Conservation (phyloP, 2,113 vertebrate species). For the Myotis yumanensis region DNA sequence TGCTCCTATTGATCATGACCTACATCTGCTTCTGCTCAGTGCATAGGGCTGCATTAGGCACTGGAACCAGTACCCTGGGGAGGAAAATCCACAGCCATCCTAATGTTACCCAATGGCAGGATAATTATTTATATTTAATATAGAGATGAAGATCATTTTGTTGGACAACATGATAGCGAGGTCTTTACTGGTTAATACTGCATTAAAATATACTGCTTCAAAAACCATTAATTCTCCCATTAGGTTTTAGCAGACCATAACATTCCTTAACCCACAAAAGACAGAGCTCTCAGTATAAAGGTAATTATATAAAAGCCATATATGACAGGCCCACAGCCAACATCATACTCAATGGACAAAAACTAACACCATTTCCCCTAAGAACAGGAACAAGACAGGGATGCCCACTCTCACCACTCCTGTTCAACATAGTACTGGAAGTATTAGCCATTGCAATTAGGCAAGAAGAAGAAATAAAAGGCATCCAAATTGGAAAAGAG, state of each 20-base stretch:
- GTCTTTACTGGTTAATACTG: background rate
- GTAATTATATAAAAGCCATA: no score
- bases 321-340: no score
- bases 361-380: no score
- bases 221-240: background rate
- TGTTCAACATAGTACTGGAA: no score
- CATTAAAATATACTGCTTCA: background rate
- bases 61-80: background rate
- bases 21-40: slow-evolving; percentile 51
- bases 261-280: slow-evolving; percentile 21
- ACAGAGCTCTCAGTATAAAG: background rate
- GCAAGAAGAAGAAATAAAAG: no score
- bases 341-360: no score
- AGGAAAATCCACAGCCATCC: background rate
- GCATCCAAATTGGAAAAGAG: no score
- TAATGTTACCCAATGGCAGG: background rate
- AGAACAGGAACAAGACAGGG: no score
- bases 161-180: background rate
- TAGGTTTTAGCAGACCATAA: background rate
- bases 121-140: slow-evolving; percentile 18
- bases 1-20: slow-evolving; percentile 51
- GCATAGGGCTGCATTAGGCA: background rate
- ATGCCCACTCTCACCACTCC: no score
- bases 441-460: no score
- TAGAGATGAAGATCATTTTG: background rate